Conservation (phyloP, 2,888 invertebrate genomes). For the Cheilosia grossa region DNA sequence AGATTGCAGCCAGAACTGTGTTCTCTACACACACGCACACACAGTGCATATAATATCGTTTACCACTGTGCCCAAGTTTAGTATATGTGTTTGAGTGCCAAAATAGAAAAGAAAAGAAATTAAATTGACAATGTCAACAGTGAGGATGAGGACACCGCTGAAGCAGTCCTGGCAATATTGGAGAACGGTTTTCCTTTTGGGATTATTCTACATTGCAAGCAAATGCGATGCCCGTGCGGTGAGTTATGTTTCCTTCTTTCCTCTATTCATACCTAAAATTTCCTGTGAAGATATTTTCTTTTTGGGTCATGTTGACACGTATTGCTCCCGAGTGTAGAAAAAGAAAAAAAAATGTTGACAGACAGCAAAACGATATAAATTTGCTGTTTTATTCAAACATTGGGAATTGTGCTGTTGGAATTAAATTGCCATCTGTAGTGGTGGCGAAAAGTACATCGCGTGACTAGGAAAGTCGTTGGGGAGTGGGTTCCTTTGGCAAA, state of each 20-base stretch:
- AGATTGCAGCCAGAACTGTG: conserved; percentile 33
- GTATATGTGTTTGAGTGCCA: conserved; percentile 49
- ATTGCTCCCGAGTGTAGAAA: conserved; percentile 6
- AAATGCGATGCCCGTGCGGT: conserved; percentile 74
- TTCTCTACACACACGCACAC: conserved; percentile 11
- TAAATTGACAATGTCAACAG: conserved; percentile 61
- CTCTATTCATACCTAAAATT: background rate
- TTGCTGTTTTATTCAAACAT: conserved; percentile 22
- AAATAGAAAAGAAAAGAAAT: conserved; percentile 27
- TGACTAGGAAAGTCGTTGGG: conserved; percentile 34
- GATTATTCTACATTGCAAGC: conserved; percentile 70
- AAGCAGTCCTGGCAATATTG: conserved; percentile 70
- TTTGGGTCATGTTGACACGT: conserved; percentile 28
- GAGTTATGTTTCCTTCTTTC: conserved; percentile 26
- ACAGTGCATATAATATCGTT: conserved; percentile 37
- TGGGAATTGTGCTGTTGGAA: conserved; percentile 24
- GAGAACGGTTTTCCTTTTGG: conserved; percentile 64
- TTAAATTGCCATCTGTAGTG: conserved; percentile 7
- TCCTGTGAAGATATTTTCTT: background rate
- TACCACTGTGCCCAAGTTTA: conserved; percentile 28
- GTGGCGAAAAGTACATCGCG: conserved; percentile 44
- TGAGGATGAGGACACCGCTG: conserved; percentile 59
- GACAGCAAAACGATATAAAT: conserved; percentile 32
- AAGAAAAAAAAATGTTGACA: background rate
- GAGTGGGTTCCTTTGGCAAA: conserved; percentile 9